Conservation (phyloP, 2,113 vertebrate species). For the Colossoma macropomum region DNA sequence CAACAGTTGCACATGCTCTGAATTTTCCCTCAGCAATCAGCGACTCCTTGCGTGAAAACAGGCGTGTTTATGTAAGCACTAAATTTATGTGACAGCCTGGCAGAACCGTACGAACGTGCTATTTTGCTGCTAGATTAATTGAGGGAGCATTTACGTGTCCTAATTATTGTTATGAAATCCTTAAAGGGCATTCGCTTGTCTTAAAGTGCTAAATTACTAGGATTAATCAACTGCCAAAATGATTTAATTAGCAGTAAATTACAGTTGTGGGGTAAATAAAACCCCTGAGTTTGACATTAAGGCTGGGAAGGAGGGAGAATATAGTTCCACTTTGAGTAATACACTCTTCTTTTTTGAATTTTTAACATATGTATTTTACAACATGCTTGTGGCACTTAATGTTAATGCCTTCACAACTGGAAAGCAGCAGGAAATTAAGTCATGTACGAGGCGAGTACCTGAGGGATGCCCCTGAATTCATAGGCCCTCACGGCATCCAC, state of each 20-base stretch:
- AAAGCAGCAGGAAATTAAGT: neutral
- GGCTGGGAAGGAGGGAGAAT: neutral
- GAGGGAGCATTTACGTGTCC: neutral
- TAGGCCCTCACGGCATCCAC: neutral
- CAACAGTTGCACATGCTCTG: neutral
- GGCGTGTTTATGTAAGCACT: neutral
- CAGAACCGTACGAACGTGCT: neutral
- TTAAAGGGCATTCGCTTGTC: conserved; percentile 3
- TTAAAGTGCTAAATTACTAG: neutral
- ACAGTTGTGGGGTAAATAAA: neutral
- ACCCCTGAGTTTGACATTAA: neutral
- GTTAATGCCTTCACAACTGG: neutral
- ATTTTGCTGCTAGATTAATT: conserved; percentile 7
- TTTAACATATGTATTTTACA: neutral
- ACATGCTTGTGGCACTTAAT: neutral
- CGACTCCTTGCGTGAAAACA: neutral
- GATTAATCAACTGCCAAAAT: conserved; percentile 13
- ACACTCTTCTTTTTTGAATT: neutral
- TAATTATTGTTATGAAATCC: conserved; percentile 12
- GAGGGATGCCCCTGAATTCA: neutral
- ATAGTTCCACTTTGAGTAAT: neutral
- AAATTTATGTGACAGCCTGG: neutral
- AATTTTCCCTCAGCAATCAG: conserved; percentile 5
- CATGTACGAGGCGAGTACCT: neutral
- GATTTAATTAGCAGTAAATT: conserved; percentile 11